Base-by-base conservation (phyloP, 2,888 invertebrate genomes). In the Caenorhabditis sp. region DNA sequence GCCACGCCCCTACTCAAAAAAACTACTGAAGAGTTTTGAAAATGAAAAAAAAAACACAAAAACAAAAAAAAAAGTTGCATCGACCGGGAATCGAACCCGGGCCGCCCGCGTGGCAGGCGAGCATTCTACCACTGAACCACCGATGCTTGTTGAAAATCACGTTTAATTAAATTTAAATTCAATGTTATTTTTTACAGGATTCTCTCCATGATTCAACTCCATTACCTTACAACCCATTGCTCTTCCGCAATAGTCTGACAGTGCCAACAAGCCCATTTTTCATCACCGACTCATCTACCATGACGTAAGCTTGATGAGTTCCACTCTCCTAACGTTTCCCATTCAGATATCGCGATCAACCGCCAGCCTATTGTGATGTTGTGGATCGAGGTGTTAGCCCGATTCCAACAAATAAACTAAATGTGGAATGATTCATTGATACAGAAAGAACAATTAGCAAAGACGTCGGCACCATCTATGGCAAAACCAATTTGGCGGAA, bases 101-200 rank as follows among this genome's bases (percentile, higher is more conserved):
- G 81, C 75, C 84, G 83, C 81, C 82, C 83, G 84, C 84, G 84
- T 84, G 84, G 84, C 84, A 84, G 84, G 84, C 84, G 84, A 84
- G 84, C 83, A 84, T 84, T 82, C 84, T 85, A 81, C 85, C 85
- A 81, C 81, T 85, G 82, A 84, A 86, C 83, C 84, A 86, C 81
- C 79, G 76, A 79, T 77, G 80, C 80, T n/a, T n/a, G n/a, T n/a
- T n/a, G n/a, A n/a, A n/a, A n/a, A n/a, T n/a, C n/a, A n/a, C n/a
- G n/a, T n/a, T n/a, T n/a, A n/a, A n/a, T n/a, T n/a, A n/a, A n/a
- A n/a, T n/a, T n/a, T n/a, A n/a, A n/a, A n/a, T n/a, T n/a, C n/a
- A n/a, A n/a, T n/a, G n/a, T n/a, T n/a, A n/a, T n/a, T n/a, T n/a
- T n/a, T n/a, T n/a, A n/a, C 31, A 24, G 23, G 23, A 51, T 21